phyloP scores from a whole-genome alignment of 2,888 invertebrate species.

The Apamea crenata region DNA sequence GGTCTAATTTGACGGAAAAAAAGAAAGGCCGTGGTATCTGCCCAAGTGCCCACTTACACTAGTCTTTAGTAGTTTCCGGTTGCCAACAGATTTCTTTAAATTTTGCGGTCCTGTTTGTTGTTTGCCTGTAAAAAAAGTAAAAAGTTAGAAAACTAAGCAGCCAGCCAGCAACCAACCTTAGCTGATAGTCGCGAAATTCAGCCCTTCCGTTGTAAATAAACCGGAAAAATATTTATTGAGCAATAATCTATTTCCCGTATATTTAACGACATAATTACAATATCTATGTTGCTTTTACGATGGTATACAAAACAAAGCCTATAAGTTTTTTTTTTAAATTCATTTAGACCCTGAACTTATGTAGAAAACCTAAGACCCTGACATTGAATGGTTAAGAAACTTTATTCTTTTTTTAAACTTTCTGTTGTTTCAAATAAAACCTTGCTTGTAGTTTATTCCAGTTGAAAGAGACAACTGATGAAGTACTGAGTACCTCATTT shows the following conservation, averaged over 20 bases:
- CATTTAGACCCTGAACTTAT: conserved; percentile 9
- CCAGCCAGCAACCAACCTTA: not conserved
- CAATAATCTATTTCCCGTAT: not conserved
- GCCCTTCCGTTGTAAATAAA: not conserved
- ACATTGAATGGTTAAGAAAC: not conserved
- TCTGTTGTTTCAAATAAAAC: not conserved
- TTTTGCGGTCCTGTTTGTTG: not conserved
- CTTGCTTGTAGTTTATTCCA: not conserved
- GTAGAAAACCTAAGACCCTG: not conserved
- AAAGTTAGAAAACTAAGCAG: not conserved
- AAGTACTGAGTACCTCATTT: not conserved
- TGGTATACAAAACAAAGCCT: not conserved
- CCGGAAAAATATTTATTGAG: not conserved
- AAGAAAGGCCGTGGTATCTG: not conserved
- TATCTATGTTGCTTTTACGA: not conserved
- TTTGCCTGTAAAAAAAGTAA: not conserved
- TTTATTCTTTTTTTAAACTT: not conserved
- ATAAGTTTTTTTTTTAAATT: not conserved
- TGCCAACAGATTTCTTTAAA: not conserved
- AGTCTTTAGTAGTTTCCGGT: not conserved
- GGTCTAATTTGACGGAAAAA: not conserved
- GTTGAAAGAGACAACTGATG: not conserved
- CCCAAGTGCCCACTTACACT: no score
- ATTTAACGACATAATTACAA: not conserved
- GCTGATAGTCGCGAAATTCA: not conserved